Base-by-base conservation (phyloP, 2,113 vertebrate species). In the Podiceps cristatus region DNA sequence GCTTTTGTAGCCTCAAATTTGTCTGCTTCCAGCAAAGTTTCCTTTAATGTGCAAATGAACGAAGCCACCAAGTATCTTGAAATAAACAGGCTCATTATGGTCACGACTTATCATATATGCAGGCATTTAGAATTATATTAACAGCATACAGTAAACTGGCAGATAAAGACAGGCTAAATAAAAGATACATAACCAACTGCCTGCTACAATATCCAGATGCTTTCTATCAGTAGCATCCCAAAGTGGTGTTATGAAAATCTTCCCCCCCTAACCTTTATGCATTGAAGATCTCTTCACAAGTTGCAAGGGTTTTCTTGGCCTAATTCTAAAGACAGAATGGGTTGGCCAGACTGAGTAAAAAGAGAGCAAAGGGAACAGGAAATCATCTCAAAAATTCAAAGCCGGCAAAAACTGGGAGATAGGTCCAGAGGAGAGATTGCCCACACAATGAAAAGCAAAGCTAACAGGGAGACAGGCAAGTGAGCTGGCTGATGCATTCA, bases 11-110 rank as follows among this genome's bases (percentile, higher is more conserved):
- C 66, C 73, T 91, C 29, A 18, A 55, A 64, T 96, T 89, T 69
- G 56, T 56, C 89, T 82, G 82, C 90, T 93, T 29, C 60, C 69
- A 86, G 44, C 3, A 3, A 93, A 96, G 77, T 60, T 94, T 23
- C 87, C 81, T 96, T 95, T 93, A 91, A 90, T 95, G 80, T 96
- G 96, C 93, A 96, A 93, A 94, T 91, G 92, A 95, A 88, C 0
- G 2, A 88, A 66, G 77, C 40, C 76, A 52, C 40, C 1, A 67
- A 1, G 1, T 72, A 85, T 78, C 81, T 60, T 52, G 90, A 90
- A 96, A 91, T 88, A 87, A 95, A 78, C 80, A 90, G 69, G 80
- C 84, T 96, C 93, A 52, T 93, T 91, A 80, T 20, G 80, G 62
- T 35, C 35, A 7, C 10, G 72, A 42, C 68, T 86, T 24, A 75